Percentiles rank a stretch among this genome's conserved stretches.
These are phyloP conservation scores for Pedionomus torquatus DNA, from an alignment of 2,113 vertebrate genomes.

Conservation along the genomic window DNA sequence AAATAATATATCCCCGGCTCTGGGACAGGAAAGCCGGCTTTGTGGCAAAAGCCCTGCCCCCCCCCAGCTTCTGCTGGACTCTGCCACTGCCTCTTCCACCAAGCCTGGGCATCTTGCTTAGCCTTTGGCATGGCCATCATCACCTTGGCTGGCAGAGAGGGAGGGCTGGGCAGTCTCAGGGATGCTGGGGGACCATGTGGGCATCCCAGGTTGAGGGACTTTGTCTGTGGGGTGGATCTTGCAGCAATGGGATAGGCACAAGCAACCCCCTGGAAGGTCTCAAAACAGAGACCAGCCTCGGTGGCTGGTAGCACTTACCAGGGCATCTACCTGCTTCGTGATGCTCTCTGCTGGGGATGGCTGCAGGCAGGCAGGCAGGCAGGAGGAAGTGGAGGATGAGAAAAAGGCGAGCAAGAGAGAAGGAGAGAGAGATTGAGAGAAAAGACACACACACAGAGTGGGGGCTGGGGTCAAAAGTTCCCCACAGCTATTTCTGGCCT, in stretches of 20 bases:
- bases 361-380: constrained; percentile 24
- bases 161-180: neutral
- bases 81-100: rapidly evolving
- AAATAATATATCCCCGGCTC: constrained; percentile 25
- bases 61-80: neutral
- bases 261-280: neutral
- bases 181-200: rapidly evolving
- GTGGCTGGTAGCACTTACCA: constrained; percentile 73
- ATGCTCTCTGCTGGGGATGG: constrained; percentile 75
- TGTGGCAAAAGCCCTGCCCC: neutral
- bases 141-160: neutral
- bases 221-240: neutral
- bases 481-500: neutral
- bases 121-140: neutral
- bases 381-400: neutral
- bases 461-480: neutral
- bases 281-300: neutral
- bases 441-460: neutral
- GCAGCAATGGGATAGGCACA: neutral
- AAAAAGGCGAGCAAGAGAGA: neutral
- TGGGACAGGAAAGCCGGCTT: constrained; percentile 32
- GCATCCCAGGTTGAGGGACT: neutral
- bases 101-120: neutral
- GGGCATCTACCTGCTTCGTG: constrained; percentile 82
- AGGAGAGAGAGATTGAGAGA: neutral